A percentile compares a stretch with the other conserved stretches of the same genome.
These are phyloP conservation scores for Brevimyrus niger DNA, from an alignment of 2,113 vertebrate species.

Conservation along the genomic window DNA sequence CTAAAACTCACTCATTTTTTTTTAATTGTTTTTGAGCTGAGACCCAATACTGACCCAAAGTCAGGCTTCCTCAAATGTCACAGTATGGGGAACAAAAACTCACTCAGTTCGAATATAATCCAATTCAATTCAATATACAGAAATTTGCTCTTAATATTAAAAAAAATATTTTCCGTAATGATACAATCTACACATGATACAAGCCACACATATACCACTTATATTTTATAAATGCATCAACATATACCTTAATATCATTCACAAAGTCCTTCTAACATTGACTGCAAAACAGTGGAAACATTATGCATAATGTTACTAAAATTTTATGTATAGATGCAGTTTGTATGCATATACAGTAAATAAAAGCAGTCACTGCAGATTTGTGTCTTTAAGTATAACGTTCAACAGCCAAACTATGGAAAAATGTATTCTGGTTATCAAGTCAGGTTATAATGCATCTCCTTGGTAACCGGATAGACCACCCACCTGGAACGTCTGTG, in stretches of 20 bases:
- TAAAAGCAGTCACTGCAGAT: not conserved
- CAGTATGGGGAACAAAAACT: not conserved
- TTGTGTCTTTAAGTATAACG: not conserved
- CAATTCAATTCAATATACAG: not conserved
- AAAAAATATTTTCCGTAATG: not conserved
- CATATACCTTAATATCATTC: not conserved
- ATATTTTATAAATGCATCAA: not conserved
- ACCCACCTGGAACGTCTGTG: slow-evolving; percentile 76
- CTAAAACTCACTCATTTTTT: not conserved
- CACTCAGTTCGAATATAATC: not conserved
- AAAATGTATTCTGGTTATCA: not conserved
- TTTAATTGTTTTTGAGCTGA: not conserved
- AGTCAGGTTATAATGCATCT: not conserved
- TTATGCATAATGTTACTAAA: not conserved
- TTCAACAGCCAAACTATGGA: not conserved
- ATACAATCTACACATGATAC: not conserved
- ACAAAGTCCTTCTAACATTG: not conserved
- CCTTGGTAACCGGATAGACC: not conserved
- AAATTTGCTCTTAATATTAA: not conserved
- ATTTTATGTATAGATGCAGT: not conserved
- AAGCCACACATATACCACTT: not conserved
- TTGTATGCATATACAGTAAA: not conserved
- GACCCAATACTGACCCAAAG: not conserved
- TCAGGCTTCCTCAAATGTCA: not conserved
- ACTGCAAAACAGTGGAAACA: not conserved